Base-by-base conservation (phyloP, 1,140 invertebrate species). In the Drosophila lacteicornis region DNA sequence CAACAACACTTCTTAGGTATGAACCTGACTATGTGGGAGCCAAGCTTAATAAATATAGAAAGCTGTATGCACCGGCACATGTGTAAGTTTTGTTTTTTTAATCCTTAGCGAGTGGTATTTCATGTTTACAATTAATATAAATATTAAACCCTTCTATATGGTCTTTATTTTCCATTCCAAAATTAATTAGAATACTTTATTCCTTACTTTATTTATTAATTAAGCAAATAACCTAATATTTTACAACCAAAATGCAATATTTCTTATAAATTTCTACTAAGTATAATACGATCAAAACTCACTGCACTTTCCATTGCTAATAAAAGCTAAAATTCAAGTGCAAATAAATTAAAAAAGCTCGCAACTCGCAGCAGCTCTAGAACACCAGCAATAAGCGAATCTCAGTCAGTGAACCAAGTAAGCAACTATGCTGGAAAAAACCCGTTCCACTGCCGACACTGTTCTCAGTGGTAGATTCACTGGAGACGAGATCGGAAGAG, bases 341-440 rank as follows among this genome's bases (percentile, higher is more conserved):
- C 45, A 59, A 71, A 59, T n/a, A 43, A 74, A 75, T 62, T 33
- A 58, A 63, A 65, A 76, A 76, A 75, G 73, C 73, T 75, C 50
- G 4, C 42, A 25, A 4, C 43, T 25, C 43, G 19, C 33, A 55
- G 33, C 51, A 38, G 17, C 15, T 43, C n/a, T n/a, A 51, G 43
- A 68, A 43, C 57, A 36, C 25, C 45, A 53, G 49, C 30, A 40
- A 33, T 12, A 46, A 66, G 13, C 25, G 33, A 12, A 68, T 47
- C 9, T 27, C 49, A 70, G 47, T n/a, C 61, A 70, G 40, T 38
- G 27, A 69, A 45, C 61, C 66, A 51, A 69, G 66, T 66, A 33
- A 55, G 38, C 51, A 25, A 69, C 60, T 69, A 60, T 25, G 27
- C 40, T 43, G 12, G 42, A 42, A 40, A 65, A 71, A 77, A 78